Percentiles rank a stretch among this genome's conserved stretches.
Evolutionary conservation across 2,797 vertebrate genomes (phyloP).

Genomic region (Myioborus miniatus): DNA sequence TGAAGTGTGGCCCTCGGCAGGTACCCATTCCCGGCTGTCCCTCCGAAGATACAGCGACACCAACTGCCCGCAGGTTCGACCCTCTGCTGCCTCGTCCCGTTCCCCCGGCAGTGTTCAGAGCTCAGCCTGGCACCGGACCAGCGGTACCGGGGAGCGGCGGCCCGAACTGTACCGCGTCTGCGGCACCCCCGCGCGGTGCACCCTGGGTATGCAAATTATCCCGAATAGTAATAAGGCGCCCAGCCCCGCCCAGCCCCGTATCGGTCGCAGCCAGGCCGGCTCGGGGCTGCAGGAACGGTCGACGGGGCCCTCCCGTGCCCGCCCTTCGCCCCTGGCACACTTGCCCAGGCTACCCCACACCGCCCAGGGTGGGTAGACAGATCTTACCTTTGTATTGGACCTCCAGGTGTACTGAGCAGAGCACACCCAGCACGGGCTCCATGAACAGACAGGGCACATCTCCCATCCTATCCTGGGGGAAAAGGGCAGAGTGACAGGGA

Average conservation of each 20-base stretch:
- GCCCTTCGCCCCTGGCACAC: rapidly evolving
- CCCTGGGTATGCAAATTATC: background rate
- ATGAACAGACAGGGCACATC: conserved; percentile 71
- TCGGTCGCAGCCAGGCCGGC: rapidly evolving
- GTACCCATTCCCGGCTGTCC: rapidly evolving
- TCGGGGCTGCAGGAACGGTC: rapidly evolving
- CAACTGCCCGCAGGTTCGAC: rapidly evolving
- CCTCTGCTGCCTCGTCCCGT: rapidly evolving
- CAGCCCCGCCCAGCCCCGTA: rapidly evolving
- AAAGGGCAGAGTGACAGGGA: background rate
- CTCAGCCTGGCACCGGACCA: rapidly evolving
- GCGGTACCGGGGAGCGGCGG: rapidly evolving
- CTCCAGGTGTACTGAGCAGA: conserved; percentile 77
- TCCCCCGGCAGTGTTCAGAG: rapidly evolving
- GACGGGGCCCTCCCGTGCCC: rapidly evolving
- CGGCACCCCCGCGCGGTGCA: rapidly evolving
- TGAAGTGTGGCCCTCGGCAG: rapidly evolving
- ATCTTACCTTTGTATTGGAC: conserved; percentile 82
- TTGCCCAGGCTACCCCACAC: no score
- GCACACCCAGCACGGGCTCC: conserved; percentile 73
- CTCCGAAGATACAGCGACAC: rapidly evolving
- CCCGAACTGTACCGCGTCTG: rapidly evolving
- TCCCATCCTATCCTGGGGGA: conserved; percentile 67
- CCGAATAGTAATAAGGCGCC: rapidly evolving
- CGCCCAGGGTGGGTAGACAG: rapidly evolving